These are phyloP conservation scores for Bombylius major DNA, from an alignment of 2,888 invertebrate genomes.

Conservation along the genomic window DNA sequence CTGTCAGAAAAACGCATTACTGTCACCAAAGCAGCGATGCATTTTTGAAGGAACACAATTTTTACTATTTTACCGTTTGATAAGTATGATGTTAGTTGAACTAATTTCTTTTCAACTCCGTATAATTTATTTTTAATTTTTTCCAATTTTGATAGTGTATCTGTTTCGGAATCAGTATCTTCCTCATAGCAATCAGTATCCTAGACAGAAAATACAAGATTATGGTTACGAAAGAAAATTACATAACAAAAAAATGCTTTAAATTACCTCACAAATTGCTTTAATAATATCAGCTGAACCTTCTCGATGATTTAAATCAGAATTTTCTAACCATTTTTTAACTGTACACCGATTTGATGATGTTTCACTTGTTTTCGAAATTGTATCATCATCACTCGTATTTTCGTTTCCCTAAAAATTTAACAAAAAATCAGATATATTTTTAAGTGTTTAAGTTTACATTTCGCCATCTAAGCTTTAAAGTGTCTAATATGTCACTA, in stretches of 20 bases:
- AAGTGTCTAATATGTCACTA: neutral
- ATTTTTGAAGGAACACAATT: neutral
- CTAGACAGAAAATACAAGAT: neutral
- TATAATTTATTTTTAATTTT: constrained; percentile 3
- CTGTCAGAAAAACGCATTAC: no score
- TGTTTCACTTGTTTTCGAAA: constrained; percentile 1
- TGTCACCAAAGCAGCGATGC: no score
- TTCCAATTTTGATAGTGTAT: neutral
- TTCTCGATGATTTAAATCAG: constrained; percentile 31
- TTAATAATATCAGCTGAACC: constrained; percentile 30
- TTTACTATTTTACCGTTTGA: neutral
- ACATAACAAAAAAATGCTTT: neutral
- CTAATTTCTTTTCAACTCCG: neutral
- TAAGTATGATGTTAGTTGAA: neutral
- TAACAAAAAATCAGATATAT: neutral
- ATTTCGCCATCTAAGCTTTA: neutral
- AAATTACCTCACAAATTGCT: constrained; percentile 28
- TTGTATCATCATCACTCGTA: constrained; percentile 4
- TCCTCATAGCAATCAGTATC: neutral
- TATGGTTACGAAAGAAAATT: neutral
- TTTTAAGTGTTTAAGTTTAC: no score
- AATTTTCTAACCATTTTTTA: constrained; percentile 32
- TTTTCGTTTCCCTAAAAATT: neutral
- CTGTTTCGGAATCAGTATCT: neutral
- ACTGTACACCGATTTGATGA: constrained; percentile 17